Evolutionary conservation across 2,888 invertebrate genomes (phyloP).

Genomic region (Artemia sinica): DNA sequence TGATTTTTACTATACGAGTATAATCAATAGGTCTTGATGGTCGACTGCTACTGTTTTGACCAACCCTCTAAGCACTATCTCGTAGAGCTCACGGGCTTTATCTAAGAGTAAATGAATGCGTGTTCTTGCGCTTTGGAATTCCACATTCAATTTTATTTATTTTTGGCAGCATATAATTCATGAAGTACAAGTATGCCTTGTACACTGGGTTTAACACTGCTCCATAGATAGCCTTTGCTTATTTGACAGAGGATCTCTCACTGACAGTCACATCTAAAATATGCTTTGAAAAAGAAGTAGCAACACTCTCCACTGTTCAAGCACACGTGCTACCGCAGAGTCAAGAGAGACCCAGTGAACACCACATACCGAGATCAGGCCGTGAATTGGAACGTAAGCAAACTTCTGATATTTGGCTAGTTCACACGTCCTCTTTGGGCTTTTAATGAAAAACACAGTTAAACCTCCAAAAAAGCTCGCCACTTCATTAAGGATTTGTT

Average conservation of each 20-base stretch:
- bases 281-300: not conserved
- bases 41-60: too few species aligned
- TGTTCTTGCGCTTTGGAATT: not conserved
- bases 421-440: too few species aligned
- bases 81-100: too few species aligned
- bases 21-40: too few species aligned
- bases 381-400: too few species aligned
- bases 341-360: not conserved
- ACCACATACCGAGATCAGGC: too few species aligned
- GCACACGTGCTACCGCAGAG: not conserved
- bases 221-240: not conserved
- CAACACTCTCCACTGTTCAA: not conserved
- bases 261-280: not conserved
- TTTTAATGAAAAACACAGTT: too few species aligned
- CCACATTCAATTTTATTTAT: not conserved
- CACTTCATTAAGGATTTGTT: constrained; percentile 10
- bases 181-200: not conserved
- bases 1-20: too few species aligned
- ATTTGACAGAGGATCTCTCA: not conserved
- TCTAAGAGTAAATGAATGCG: too few species aligned
- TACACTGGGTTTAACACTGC: not conserved
- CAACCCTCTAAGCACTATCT: too few species aligned
- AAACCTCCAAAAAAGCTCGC: constrained; percentile 2
- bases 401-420: too few species aligned
- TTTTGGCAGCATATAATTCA: constrained; percentile 5